phyloP scores from a whole-genome alignment of 2,797 vertebrate genomes.

The Lagodon rhomboides region DNA sequence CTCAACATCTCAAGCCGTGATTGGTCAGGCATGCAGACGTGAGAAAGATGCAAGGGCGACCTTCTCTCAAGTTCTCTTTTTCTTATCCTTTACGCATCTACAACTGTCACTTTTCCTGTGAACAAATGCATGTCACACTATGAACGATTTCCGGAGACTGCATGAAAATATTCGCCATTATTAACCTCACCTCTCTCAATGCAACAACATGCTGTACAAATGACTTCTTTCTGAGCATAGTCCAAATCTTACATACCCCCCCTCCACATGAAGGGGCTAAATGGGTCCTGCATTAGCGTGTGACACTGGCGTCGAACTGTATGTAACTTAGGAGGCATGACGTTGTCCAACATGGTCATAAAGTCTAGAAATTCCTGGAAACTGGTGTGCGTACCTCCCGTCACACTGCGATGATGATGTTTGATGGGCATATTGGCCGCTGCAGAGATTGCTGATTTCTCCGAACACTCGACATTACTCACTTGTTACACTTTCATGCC shows the following conservation, averaged over 20 bases:
- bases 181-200: not conserved
- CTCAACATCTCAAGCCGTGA: not conserved
- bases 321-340: not conserved
- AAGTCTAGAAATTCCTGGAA: not conserved
- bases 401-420: slow-evolving; percentile 25
- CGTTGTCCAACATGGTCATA: not conserved
- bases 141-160: too few species aligned
- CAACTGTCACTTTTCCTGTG: not conserved
- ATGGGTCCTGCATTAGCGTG: not conserved
- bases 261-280: not conserved
- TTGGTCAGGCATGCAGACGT: not conserved
- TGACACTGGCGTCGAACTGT: not conserved
- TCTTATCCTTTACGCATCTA: not conserved
- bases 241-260: not conserved
- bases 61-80: not conserved
- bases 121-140: not conserved
- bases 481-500: slow-evolving; percentile 58
- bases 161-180: too few species aligned
- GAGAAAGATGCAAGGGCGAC: not conserved
- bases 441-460: slow-evolving; percentile 35
- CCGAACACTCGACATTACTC: slow-evolving; percentile 42
- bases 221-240: not conserved
- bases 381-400: not conserved
- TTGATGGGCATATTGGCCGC: slow-evolving; percentile 42
- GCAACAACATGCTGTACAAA: not conserved